Evolutionary conservation across 2,888 invertebrate species (phyloP).

Genomic region (Liposcelis brunnea): DNA sequence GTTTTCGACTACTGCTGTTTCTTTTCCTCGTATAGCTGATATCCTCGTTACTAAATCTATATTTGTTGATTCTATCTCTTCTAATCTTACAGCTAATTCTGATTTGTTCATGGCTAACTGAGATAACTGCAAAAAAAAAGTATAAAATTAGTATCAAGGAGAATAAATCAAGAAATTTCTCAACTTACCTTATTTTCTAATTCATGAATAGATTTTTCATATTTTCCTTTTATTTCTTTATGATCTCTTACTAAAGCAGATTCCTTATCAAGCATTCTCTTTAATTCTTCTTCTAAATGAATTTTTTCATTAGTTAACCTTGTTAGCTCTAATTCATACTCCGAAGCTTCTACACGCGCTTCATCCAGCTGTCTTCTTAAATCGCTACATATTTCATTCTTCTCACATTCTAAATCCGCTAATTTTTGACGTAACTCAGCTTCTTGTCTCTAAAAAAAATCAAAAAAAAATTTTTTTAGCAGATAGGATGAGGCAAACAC

Average conservation of each 20-base stretch:
- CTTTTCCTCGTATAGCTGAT: no score
- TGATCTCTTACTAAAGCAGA: constrained; percentile 29
- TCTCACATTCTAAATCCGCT: constrained; percentile 22
- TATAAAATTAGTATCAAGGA: no score
- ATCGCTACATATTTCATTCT: constrained; percentile 23
- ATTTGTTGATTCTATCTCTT: no score
- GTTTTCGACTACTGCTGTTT: no score
- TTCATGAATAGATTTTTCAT: constrained; percentile 21
- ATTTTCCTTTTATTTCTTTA: constrained; percentile 25
- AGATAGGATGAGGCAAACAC: no score
- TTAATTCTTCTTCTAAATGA: constrained; percentile 43
- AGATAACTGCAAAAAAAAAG: no score
- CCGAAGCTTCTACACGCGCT: constrained; percentile 53
- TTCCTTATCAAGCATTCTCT: constrained; percentile 29
- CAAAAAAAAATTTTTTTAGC: not conserved
- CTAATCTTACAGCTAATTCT: no score
- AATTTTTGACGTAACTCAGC: constrained; percentile 21
- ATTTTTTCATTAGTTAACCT: constrained; percentile 52
- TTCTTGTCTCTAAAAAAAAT: constrained; percentile 18
- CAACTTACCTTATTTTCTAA: constrained; percentile 15
- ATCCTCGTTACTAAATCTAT: no score
- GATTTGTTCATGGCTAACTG: no score
- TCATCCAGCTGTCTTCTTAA: constrained; percentile 35
- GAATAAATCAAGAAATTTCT: no score
- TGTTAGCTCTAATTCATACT: constrained; percentile 53